Percentiles rank a stretch among this genome's conserved stretches.
Evolutionary conservation across 2,888 invertebrate species (phyloP).

Genomic region (Panzeria rudis): DNA sequence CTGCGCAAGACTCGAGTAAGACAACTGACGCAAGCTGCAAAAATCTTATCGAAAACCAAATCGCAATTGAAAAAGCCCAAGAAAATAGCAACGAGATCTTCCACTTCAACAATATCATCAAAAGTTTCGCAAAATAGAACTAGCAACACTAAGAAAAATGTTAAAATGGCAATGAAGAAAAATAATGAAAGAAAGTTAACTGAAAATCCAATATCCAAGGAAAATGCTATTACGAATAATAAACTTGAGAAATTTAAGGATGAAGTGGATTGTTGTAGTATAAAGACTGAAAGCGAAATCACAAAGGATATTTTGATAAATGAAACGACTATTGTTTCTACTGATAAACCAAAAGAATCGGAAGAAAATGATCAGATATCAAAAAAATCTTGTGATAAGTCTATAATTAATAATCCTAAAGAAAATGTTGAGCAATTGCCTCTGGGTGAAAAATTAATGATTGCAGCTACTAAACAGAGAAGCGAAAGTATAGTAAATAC

Average conservation of each 20-base stretch:
- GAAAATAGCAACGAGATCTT: constrained; percentile 59
- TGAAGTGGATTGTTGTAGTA: constrained; percentile 48
- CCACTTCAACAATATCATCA: constrained; percentile 19
- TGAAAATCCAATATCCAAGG: constrained; percentile 7
- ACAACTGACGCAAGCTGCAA: constrained; percentile 73
- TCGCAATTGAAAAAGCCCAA: constrained; percentile 65
- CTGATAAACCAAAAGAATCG: background rate
- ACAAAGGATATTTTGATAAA: constrained; percentile 14
- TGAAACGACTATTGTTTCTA: background rate
- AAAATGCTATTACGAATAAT: constrained; percentile 5
- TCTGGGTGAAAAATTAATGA: background rate
- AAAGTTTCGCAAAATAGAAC: constrained; percentile 50
- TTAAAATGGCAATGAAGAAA: constrained; percentile 49
- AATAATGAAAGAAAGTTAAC: constrained; percentile 5
- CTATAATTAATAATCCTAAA: constrained; percentile 9
- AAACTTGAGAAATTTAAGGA: constrained; percentile 36
- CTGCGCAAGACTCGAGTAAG: constrained; percentile 77
- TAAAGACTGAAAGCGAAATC: constrained; percentile 60
- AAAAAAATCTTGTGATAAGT: background rate
- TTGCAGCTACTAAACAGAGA: background rate
- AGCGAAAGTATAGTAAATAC: background rate
- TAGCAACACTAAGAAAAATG: constrained; percentile 48
- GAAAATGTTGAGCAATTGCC: constrained; percentile 11
- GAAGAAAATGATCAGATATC: constrained; percentile 1
- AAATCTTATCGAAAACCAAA: constrained; percentile 72